phyloP scores from a whole-genome alignment of 2,113 vertebrate species.

The Oxyruncus cristatus region DNA sequence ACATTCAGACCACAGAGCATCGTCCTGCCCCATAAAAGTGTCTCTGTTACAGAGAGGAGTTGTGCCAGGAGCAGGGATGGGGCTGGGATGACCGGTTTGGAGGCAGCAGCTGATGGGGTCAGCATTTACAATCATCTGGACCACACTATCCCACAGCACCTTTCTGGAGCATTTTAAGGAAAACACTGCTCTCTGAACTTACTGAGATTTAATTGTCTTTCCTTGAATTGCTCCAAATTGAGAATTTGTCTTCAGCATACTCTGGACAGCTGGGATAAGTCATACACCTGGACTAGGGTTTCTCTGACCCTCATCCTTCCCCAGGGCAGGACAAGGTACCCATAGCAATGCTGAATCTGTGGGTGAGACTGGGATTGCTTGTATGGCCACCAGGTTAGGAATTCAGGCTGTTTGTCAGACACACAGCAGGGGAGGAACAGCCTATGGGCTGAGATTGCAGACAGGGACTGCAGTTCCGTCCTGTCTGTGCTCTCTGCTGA shows the following conservation, averaged over 20 bases:
- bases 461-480: neutral
- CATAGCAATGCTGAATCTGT: neutral
- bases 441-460: neutral
- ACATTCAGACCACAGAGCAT: neutral
- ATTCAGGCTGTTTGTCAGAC: neutral
- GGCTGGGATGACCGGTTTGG: neutral
- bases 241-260: neutral
- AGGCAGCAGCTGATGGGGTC: neutral
- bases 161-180: neutral
- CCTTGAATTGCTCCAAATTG: neutral
- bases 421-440: neutral
- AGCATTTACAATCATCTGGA: neutral
- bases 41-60: neutral
- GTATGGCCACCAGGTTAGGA: neutral
- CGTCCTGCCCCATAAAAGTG: accelerated
- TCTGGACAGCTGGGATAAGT: neutral
- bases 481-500: neutral
- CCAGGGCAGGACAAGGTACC: neutral
- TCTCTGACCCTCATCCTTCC: neutral
- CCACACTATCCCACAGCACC: neutral
- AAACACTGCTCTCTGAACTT: neutral
- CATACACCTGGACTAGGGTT: neutral
- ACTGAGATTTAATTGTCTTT: neutral
- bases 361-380: neutral
- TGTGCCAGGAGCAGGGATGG: neutral